These are phyloP conservation scores for Lacanobia wlatinum DNA, from an alignment of 2,888 invertebrate species.

Conservation along the genomic window DNA sequence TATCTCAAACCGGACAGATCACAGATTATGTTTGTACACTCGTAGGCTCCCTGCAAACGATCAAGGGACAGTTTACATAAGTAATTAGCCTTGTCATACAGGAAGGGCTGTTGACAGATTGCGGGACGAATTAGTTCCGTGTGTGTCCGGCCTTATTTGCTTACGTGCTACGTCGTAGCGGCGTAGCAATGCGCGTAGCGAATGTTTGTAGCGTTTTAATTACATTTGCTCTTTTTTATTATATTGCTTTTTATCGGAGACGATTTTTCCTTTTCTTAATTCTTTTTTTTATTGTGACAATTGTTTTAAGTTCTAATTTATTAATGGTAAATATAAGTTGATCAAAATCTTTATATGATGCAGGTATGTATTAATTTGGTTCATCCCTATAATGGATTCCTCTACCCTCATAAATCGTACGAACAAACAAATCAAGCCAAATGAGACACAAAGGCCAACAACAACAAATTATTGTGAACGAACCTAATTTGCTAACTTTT, in stretches of 20 bases:
- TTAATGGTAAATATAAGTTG: too few relatives aligned
- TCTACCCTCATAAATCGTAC: conserved; percentile 71
- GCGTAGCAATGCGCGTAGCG: conserved; percentile 58
- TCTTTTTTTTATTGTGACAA: neutral
- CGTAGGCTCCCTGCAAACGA: conserved; percentile 75
- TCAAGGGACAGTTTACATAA: conserved; percentile 85
- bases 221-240: conserved; percentile 9
- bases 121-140: conserved; percentile 74
- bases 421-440: conserved; percentile 80
- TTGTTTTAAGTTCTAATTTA: too few relatives aligned
- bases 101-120: conserved; percentile 70
- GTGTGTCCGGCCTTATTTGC: conserved; percentile 81
- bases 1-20: conserved; percentile 65
- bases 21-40: conserved; percentile 75
- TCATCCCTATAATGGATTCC: conserved; percentile 55
- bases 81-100: conserved; percentile 85
- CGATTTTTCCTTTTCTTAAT: neutral
- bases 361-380: conserved; percentile 33
- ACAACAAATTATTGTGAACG: conserved; percentile 82
- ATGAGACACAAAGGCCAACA: conserved; percentile 76
- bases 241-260: neutral
- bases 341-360: conserved; percentile 1
- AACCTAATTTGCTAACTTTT: conserved; percentile 88
- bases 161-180: conserved; percentile 83
- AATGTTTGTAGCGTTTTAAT: conserved; percentile 47